Percentiles rank a stretch among this genome's conserved stretches.
Evolutionary conservation across 2,797 vertebrate genomes (phyloP).

Genomic region (Sarcophilus harrisii): DNA sequence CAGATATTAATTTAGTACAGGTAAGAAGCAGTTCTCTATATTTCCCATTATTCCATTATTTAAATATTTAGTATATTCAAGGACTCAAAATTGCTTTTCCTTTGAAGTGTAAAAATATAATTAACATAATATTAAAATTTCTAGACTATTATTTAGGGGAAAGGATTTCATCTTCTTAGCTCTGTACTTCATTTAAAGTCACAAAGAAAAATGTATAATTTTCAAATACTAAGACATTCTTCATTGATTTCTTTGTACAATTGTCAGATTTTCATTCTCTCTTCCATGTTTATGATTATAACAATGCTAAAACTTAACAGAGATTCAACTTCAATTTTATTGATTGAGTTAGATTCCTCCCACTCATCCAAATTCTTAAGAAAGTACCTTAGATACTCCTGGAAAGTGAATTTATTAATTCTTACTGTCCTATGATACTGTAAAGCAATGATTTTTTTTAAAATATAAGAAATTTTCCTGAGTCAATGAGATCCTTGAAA

Average conservation of each 20-base stretch:
- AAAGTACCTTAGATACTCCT: not conserved
- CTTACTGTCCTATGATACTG: not conserved
- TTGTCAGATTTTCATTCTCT: not conserved
- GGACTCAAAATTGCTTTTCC: not conserved
- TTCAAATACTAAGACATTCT: not conserved
- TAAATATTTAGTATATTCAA: slow-evolving; percentile 30
- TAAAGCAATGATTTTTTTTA: not conserved
- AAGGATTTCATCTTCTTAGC: not conserved
- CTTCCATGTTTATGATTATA: not conserved
- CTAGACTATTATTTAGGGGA: slow-evolving; percentile 22
- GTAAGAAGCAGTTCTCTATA: not conserved
- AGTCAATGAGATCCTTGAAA: not conserved
- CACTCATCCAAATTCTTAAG: not conserved
- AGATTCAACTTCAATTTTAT: not conserved
- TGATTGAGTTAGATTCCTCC: not conserved
- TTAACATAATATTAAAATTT: slow-evolving; percentile 1
- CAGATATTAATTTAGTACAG: slow-evolving; percentile 46
- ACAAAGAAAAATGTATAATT: not conserved
- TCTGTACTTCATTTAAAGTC: not conserved
- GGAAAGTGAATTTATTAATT: not conserved
- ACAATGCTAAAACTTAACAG: not conserved
- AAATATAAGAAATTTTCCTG: too few species aligned
- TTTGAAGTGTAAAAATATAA: not conserved
- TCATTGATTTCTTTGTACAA: slow-evolving; percentile 11
- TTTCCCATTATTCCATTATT: not conserved